Base-by-base conservation (phyloP, 2,888 invertebrate species). In the Brenthis daphne region DNA sequence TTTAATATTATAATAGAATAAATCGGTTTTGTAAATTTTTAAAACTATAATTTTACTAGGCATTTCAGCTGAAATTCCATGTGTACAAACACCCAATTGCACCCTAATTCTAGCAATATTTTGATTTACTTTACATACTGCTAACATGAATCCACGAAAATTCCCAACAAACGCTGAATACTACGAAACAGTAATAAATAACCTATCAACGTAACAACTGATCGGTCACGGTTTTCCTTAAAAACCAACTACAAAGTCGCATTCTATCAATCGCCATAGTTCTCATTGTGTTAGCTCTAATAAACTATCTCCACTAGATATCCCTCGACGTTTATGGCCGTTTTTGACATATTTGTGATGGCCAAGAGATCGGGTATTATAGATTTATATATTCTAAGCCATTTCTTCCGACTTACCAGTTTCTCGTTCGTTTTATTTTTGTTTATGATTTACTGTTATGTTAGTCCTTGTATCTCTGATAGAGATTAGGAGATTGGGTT, bases 341-440 rank as follows among this genome's bases (percentile, higher is more conserved):
- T 82, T 85, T 87, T 80, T 90, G 92, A 92, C 92, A 91, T 90
- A 90, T 91, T 91, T 91, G 91, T 92, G 92, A 92, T 85, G 89
- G 84, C 85, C 84, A 82, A 81, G 80, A 86, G 86, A 85, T 81
- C 83, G 83, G 80, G 78, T 74, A 73, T 77, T 66, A 69, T 66
- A 60, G 69, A 88, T 88, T 87, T 88, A 88, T 88, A 83, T 85
- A 87, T 87, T 86, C 87, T 85, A 73, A 84, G 77, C 86, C 86
- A 89, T 90, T 89, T 87, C 89, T 83, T 81, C 84, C 82, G 78
- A 80, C 79, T 79, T 77, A 70, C 73, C 73, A 75, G 75, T 75
- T 53, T 51, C 51, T 51, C 16, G n/a, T 61, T 29, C 16, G 61
- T 33, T 61, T 61, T 4, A 61, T 61, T 61, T 61, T 37, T 61